These are phyloP conservation scores for Physella acuta DNA, from an alignment of 1,140 invertebrate species.

Conservation along the genomic window DNA sequence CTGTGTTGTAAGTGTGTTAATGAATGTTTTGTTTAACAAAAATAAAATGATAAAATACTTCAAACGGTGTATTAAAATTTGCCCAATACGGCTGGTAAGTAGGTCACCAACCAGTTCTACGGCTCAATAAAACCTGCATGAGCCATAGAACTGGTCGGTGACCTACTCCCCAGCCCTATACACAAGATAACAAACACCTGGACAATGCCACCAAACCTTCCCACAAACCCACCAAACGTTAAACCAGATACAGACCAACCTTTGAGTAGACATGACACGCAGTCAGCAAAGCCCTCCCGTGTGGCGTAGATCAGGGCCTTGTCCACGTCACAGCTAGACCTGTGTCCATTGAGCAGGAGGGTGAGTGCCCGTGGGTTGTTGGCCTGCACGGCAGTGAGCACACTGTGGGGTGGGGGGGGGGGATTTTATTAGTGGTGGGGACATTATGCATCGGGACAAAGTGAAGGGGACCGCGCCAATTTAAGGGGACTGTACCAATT, in stretches of 20 bases:
- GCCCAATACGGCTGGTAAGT: too few species aligned
- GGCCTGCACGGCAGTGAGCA: constrained; percentile 1
- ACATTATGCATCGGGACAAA: too few species aligned
- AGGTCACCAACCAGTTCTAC: not conserved
- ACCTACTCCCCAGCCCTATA: too few species aligned
- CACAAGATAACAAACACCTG: not conserved
- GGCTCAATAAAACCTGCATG: not conserved
- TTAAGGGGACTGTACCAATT: too few species aligned
- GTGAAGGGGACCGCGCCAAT: too few species aligned
- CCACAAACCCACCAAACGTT: not conserved
- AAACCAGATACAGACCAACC: not conserved
- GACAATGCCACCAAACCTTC: not conserved
- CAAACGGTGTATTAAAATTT: not conserved
- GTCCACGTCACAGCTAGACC: not conserved
- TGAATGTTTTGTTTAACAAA: too few species aligned
- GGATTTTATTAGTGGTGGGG: too few species aligned
- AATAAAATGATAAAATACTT: too few species aligned
- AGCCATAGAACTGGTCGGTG: not conserved
- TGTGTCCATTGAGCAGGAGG: not conserved
- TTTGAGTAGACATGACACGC: constrained; percentile 4
- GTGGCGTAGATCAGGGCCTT: not conserved
- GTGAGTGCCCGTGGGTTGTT: not conserved
- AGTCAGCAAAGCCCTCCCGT: constrained; percentile 2
- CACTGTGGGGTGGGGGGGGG: too few species aligned
- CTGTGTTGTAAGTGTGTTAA: too few species aligned